Conservation (phyloP, 2,797 vertebrate species). For the Aphelocoma californica region DNA sequence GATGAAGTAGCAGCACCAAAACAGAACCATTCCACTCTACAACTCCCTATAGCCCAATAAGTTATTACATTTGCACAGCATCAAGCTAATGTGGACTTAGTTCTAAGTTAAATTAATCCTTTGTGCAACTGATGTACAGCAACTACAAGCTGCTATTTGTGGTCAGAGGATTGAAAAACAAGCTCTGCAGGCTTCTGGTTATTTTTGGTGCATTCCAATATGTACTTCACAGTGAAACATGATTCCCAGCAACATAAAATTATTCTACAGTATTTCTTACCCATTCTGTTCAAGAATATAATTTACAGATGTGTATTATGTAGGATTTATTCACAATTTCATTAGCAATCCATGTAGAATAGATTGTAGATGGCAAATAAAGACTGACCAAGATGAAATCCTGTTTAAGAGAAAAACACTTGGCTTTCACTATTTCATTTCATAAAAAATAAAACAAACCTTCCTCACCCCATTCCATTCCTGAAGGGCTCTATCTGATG, state of each 20-base stretch:
- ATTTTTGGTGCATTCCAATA: background rate
- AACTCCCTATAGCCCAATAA: background rate
- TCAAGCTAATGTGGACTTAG: background rate
- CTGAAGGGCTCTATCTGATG: background rate
- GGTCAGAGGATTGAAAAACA: background rate
- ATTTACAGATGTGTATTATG: background rate
- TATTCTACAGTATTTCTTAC: background rate
- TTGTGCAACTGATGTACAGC: background rate
- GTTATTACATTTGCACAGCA: background rate
- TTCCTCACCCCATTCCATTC: background rate
- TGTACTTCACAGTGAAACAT: background rate
- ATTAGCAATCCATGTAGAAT: background rate
- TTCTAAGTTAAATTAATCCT: slow-evolving; percentile 17
- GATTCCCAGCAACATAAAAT: background rate
- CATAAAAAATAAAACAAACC: background rate
- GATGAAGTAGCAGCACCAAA: background rate
- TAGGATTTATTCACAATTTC: background rate
- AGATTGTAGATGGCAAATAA: background rate
- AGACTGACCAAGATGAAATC: background rate
- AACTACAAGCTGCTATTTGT: background rate
- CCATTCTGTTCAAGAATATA: background rate
- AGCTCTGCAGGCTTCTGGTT: background rate
- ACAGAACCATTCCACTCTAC: background rate
- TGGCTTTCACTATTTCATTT: background rate
- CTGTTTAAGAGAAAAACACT: background rate